Percentiles rank a stretch among this genome's conserved stretches.
Evolutionary conservation across 2,888 invertebrate genomes (phyloP).

Genomic region (Hypomecis punctinalis): DNA sequence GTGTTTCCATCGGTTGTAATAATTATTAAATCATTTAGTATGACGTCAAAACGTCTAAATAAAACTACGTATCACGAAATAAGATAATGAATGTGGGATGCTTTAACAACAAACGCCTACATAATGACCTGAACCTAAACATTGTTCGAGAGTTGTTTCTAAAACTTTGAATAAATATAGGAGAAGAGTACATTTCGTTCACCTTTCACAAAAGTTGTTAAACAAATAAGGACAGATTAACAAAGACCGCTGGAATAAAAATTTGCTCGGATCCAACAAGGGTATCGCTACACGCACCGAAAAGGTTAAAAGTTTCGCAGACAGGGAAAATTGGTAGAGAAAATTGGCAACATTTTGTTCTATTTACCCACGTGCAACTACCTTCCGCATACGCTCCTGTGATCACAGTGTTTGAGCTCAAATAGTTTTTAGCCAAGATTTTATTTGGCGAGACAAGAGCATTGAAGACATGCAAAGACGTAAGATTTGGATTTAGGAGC

Average conservation of each 20-base stretch:
- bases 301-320: slow-evolving; percentile 29
- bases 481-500: slow-evolving; percentile 6
- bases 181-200: not conserved
- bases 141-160: not conserved
- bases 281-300: slow-evolving; percentile 17
- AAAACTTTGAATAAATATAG: slow-evolving; percentile 8
- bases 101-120: too few relatives aligned
- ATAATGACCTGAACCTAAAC: not conserved
- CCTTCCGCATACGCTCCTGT: slow-evolving; percentile 20
- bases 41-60: too few relatives aligned
- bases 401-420: slow-evolving; percentile 28
- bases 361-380: slow-evolving; percentile 32
- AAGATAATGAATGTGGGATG: too few relatives aligned
- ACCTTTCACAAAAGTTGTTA: slow-evolving; percentile 13
- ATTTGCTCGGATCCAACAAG: slow-evolving; percentile 11
- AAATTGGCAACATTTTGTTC: slow-evolving; percentile 32
- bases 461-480: slow-evolving; percentile 10
- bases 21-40: too few relatives aligned
- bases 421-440: slow-evolving; percentile 29
- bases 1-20: too few relatives aligned
- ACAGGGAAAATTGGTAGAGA: slow-evolving; percentile 26
- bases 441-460: slow-evolving; percentile 27
- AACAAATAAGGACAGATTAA: slow-evolving; percentile 19
- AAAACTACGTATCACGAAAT: too few relatives aligned
- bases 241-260: slow-evolving; percentile 20